A percentile compares a stretch with the other conserved stretches of the same genome.
phyloP scores from a whole-genome alignment of 2,888 invertebrate genomes.

The Phorcus lineatus region DNA sequence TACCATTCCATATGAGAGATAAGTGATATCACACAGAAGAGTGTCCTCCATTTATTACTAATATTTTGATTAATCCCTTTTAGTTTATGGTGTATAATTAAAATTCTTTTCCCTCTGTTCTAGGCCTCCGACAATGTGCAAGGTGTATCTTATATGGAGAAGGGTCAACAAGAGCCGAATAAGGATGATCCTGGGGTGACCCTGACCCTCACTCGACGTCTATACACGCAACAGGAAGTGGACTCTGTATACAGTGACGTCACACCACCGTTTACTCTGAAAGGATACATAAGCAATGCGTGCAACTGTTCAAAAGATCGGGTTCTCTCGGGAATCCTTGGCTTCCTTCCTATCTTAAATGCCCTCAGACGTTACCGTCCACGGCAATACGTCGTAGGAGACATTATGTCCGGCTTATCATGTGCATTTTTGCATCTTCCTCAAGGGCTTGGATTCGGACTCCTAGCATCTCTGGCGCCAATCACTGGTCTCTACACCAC shows the following conservation, averaged over 20 bases:
- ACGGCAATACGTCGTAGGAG: constrained; percentile 47
- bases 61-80: no score
- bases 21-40: no score
- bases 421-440: constrained; percentile 70
- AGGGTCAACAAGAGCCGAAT: no score
- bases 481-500: constrained; percentile 64
- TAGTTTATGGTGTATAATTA: no score
- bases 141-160: background rate
- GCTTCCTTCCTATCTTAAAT: constrained; percentile 21
- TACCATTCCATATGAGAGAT: no score
- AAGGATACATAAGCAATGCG: background rate
- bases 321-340: background rate
- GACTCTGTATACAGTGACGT: constrained; percentile 3
- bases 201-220: constrained; percentile 1
- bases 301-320: constrained; percentile 21
- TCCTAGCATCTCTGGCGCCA: constrained; percentile 62
- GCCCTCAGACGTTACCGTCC: constrained; percentile 20
- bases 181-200: background rate
- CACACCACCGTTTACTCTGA: background rate
- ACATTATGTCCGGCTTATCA: constrained; percentile 63
- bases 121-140: background rate
- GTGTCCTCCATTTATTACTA: no score
- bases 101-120: background rate
- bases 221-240: background rate
- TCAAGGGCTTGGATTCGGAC: constrained; percentile 67